Evolutionary conservation across 2,888 invertebrate species (phyloP), one percentile per base, ranked within the genome.

Genomic region (Drosophila conformis): DNA sequence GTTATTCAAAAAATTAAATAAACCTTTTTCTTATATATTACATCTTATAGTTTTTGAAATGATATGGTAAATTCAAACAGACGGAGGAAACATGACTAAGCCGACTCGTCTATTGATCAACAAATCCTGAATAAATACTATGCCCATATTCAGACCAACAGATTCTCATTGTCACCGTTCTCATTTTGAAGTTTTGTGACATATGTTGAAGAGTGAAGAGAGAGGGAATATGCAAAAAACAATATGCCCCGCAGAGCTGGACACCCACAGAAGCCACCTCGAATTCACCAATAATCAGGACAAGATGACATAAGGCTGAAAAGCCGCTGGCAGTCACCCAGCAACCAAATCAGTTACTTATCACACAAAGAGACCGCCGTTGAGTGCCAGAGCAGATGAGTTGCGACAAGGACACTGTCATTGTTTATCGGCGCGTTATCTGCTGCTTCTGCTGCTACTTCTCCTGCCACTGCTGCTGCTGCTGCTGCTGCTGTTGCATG

Each of bases 351-450:
- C 67, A 71, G 80, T 82, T 78, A 75, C 80, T 82, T 82, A 79
- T 74, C 75, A 46, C 54, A 67, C 64, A 73, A 46, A 61, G 42
- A 69, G 64, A 57, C 60, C 66, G 69, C 61, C 65, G 69, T 54
- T 31, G 68, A 59, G 66, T 59, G 64, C 13, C 48, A 49, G 25
- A 42, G 42, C 63, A 53, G 76, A 75, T 72, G 84, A 64, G 68
- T 59, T 63, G 67, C 58, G 35, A 59, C 54, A 58, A 69, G 74
- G 68, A 73, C 64, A 71, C 62, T 82, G 71, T 59, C 67, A 33
- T 57, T 74, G 73, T 73, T 82, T 87, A 87, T 84, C 85, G 75
- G 73, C 57, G 79, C 72, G 74, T 69, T 88, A 86, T 83, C 83
- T 85, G 13, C 59, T 42, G 36, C 33, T 42, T n/a, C 54, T 59